Evolutionary conservation across 2,797 vertebrate genomes (phyloP).

Genomic region (Ficedula albicollis): DNA sequence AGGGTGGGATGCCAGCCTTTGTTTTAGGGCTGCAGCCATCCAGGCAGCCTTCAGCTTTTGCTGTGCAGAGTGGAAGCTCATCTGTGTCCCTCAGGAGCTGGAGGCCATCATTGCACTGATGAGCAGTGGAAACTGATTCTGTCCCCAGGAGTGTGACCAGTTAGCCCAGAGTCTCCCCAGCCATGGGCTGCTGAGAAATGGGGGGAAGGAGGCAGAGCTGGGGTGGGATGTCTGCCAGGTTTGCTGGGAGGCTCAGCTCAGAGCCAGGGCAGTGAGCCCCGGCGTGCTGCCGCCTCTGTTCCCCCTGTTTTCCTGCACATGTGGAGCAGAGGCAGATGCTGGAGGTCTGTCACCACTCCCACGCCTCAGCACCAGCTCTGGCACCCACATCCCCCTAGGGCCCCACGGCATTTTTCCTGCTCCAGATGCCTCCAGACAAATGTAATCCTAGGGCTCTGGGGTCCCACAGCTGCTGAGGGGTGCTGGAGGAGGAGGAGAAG

Average conservation of each 20-base stretch:
- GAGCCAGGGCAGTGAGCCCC: neutral
- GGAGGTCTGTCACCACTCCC: neutral
- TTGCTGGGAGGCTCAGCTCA: neutral
- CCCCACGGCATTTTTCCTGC: neutral
- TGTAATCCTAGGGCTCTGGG: rapidly evolving
- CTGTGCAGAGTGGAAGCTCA: rapidly evolving
- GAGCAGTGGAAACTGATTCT: neutral
- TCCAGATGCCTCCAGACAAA: neutral
- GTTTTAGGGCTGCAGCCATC: neutral
- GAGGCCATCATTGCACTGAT: rapidly evolving
- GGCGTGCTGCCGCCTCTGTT: rapidly evolving
- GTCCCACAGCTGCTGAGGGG: neutral
- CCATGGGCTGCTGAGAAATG: neutral
- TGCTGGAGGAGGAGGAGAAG: neutral
- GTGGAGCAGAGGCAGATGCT: neutral
- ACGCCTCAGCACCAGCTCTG: rapidly evolving
- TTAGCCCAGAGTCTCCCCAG: neutral
- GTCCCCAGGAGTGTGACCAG: neutral
- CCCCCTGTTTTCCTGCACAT: neutral
- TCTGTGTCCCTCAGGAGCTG: neutral
- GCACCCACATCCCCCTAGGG: neutral
- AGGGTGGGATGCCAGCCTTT: neutral
- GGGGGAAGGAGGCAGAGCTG: neutral
- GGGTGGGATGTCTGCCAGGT: neutral
- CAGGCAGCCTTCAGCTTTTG: neutral